Conservation (phyloP, 2,113 vertebrate species). For the Motacilla tschutschensis region DNA sequence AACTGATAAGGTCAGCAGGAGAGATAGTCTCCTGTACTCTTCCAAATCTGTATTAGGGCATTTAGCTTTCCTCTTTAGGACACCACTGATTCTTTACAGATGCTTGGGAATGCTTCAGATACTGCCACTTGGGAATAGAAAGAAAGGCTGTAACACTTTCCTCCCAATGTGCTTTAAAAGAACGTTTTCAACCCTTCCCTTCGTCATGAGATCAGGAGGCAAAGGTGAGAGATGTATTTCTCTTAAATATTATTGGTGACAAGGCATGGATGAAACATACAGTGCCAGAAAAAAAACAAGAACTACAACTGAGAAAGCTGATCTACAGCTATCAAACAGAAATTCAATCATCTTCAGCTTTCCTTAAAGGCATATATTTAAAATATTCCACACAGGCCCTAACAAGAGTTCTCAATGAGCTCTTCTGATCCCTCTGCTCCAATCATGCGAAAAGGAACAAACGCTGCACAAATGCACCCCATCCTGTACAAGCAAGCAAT, state of each 20-base stretch:
- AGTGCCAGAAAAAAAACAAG: not conserved
- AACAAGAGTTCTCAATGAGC: not conserved
- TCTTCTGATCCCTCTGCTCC: not conserved
- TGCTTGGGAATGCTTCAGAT: not conserved
- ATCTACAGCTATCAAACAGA: not conserved
- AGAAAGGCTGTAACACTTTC: not conserved
- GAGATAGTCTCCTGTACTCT: not conserved
- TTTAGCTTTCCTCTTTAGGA: not conserved
- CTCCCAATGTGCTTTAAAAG: not conserved
- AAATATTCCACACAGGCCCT: not conserved
- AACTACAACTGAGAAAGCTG: not conserved
- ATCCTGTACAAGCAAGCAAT: constrained; percentile 37
- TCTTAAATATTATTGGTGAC: not conserved
- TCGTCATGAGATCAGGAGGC: not conserved
- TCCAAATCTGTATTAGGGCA: not conserved
- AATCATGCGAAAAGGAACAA: not conserved
- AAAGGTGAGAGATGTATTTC: not conserved
- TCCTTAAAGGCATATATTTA: not conserved
- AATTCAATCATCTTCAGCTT: not conserved
- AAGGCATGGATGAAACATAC: not conserved
- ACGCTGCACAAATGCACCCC: not conserved
- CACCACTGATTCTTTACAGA: not conserved
- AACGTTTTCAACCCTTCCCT: not conserved
- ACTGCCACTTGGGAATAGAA: not conserved
- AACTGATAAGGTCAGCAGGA: not conserved